These are phyloP conservation scores for Loriculus beryllinus DNA, from an alignment of 2,797 vertebrate genomes.

Conservation along the genomic window DNA sequence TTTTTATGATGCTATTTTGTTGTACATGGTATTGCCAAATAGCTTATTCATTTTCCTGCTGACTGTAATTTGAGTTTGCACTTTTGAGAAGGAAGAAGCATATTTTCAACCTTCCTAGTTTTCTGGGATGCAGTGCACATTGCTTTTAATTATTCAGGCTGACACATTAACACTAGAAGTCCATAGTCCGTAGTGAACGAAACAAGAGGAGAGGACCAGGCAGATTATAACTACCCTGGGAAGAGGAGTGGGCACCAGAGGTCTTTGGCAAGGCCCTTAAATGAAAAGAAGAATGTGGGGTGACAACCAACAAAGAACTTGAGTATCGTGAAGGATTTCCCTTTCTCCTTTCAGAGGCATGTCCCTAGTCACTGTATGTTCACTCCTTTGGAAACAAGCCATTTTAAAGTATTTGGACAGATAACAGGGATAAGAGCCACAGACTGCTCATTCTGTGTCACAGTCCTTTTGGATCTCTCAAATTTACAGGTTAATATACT, in stretches of 20 bases:
- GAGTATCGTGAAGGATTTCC: neutral
- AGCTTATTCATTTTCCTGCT: conserved; percentile 64
- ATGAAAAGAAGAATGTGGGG: neutral
- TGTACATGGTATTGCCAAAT: conserved; percentile 51
- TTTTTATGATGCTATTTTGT: conserved; percentile 69
- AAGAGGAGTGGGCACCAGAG: neutral
- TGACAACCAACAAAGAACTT: neutral
- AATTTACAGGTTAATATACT: neutral
- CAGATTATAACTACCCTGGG: neutral
- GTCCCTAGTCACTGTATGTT: neutral
- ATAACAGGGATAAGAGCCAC: neutral
- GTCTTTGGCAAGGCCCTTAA: neutral
- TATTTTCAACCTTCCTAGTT: neutral
- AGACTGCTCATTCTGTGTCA: neutral
- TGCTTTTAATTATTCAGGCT: conserved; percentile 12
- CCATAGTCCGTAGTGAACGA: neutral
- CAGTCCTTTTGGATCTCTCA: neutral
- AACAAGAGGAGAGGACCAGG: neutral
- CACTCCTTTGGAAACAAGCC: neutral
- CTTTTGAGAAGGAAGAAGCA: conserved; percentile 11
- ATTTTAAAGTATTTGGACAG: neutral
- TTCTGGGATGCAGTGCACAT: neutral
- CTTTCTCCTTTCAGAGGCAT: neutral
- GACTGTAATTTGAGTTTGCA: conserved; percentile 47
- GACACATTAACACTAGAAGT: neutral